Base-by-base conservation (phyloP, 2,113 vertebrate species). In the Plecturocebus donacophilus region DNA sequence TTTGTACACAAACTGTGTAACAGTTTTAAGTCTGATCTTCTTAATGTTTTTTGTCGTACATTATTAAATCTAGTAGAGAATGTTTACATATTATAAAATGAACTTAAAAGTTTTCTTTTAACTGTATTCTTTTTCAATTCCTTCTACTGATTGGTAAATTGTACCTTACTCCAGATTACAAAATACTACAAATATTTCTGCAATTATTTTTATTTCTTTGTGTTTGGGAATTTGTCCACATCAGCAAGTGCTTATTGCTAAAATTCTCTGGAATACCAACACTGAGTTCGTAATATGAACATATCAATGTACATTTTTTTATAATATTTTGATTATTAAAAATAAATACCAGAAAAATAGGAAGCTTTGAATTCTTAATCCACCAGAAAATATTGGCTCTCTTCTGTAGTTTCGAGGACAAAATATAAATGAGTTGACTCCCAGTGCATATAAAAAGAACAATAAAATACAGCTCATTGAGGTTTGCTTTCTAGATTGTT, bases 331-430 rank as follows among this genome's bases (percentile, higher is more conserved):
- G 38, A 6, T 79, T 58, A 84, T 47, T 83, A 90, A 54, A 76
- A 4, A 90, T 11, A 95, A 82, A 47, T 4, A 70, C 4, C 4
- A 90, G 32, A 30, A 91, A 61, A 81, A 77, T 25, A 56, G 12
- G 21, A 96, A 94, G 9, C 2, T 87, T 76, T 94, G 27, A 71
- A 95, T 79, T 92, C 9, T 89, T 82, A 40, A n/a, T 52, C n/a
- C 27, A 75, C 23, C 6, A 54, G 30, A 54, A 42, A 80, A 47
- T 32, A n/a, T 30, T 20, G 4, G 52, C 49, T 58, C 3, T 83
- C 25, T 61, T 73, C 40, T 92, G 16, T 27, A 27, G 2, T 79
- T 86, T 82, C 17, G 73, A 83, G 8, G 19, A 52, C 23, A 88
- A 83, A 94, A 23, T 76, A 4, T 20, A 73, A 96, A n/a, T 82